A percentile compares a stretch with the other conserved stretches of the same genome.
Evolutionary conservation across 2,797 vertebrate genomes (phyloP).

Genomic region (Bucorvus abyssinicus): DNA sequence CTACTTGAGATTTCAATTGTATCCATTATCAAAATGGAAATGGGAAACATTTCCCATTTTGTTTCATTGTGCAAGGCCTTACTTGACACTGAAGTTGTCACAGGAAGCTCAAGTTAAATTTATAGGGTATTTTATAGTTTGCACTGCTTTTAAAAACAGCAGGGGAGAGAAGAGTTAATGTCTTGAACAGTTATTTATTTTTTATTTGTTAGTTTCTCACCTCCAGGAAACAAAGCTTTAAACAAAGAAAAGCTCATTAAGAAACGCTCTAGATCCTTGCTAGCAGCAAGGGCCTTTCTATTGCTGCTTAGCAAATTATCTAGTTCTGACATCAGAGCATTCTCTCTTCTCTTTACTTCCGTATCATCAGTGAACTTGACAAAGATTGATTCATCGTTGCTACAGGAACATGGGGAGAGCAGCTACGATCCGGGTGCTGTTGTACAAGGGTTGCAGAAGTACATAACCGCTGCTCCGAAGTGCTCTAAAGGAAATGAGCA

Average conservation of each 20-base stretch:
- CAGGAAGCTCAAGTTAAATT: not conserved
- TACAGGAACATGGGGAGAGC: not conserved
- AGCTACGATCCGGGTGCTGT: accelerated
- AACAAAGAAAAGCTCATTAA: slow-evolving; percentile 3
- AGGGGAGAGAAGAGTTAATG: slow-evolving; percentile 46
- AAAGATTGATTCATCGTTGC: not conserved
- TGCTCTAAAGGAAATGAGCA: not conserved
- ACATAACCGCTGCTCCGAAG: not conserved
- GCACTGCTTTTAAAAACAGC: slow-evolving; percentile 22
- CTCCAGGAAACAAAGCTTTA: slow-evolving; percentile 18
- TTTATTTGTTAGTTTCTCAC: slow-evolving; percentile 2
- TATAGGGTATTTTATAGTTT: slow-evolving; percentile 21
- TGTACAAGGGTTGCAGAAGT: not conserved
- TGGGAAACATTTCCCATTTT: not conserved
- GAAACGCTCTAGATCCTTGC: not conserved
- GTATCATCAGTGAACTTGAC: not conserved
- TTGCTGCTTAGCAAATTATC: not conserved
- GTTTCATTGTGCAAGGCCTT: not conserved
- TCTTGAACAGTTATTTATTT: slow-evolving; percentile 26
- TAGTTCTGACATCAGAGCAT: not conserved
- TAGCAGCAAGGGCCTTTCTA: not conserved
- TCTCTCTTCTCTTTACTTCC: not conserved
- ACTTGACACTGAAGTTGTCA: not conserved
- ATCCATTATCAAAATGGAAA: not conserved
- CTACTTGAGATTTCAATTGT: not conserved